Base-by-base conservation (phyloP, 2,888 invertebrate genomes). In the Sphaeridia pumilis region DNA sequence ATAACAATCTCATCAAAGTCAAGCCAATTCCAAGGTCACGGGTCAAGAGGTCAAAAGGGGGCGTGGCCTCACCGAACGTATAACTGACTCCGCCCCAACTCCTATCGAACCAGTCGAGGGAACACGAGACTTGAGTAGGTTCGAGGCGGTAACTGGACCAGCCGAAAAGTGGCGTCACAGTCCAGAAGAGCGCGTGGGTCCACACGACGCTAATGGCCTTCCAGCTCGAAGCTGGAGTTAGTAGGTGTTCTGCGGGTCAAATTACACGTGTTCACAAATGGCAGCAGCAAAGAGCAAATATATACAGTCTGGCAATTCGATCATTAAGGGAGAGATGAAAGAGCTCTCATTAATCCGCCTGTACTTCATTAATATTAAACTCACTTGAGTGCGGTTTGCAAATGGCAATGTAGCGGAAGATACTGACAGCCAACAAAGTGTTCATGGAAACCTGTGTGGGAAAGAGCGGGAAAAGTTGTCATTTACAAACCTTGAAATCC, bases 181-280 rank as follows among this genome's bases (percentile, higher is more conserved):
- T 60, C 57, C 58, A 62, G 17, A 58, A 46, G 27, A 62, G 36
- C 22, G 58, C 58, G 44, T 62, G 60, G 47, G 44, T 22, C 58
- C 59, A 58, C 14, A 55, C 48, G 14, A 44, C 17, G 14, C 22
- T 34, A 26, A 60, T 50, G n/a, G 60, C 58, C 17, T 41, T 35
- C 26, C 49, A 34, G 41, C 57, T 58, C 12, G 50, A 46, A 2
- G 43, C 31, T 2, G 56, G 46, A 3, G 57, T 62, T n/a, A 62
- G 41, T 3, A 58, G 49, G 45, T 62, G 59, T 31, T 60, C 62
- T 60, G n/a, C n/a, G n/a, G n/a, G n/a, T n/a, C n/a, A n/a, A n/a
- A n/a, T n/a, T n/a, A n/a, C n/a, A n/a, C n/a, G n/a, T n/a, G n/a
- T n/a, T n/a, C n/a, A n/a, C n/a, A n/a, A n/a, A n/a, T n/a, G n/a